Base-by-base conservation (phyloP, 1,140 invertebrate genomes). In the Temnothorax nylanderi region DNA sequence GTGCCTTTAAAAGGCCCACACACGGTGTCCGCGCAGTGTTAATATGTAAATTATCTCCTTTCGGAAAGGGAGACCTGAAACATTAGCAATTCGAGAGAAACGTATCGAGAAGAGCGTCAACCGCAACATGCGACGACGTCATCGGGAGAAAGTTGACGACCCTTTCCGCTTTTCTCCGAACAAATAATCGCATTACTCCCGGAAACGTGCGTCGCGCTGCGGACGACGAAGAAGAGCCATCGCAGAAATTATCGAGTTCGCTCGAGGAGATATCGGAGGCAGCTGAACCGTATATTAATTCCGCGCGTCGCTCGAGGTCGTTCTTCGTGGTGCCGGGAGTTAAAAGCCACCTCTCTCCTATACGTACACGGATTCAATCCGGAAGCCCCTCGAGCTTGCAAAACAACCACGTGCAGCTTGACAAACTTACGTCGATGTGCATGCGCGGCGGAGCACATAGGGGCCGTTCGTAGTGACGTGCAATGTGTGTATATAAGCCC, bases 331-430 rank as follows among this genome's bases (percentile, higher is more conserved):
- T 76, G 56, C 56, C 47, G 64, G 44, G 41, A 86, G 85, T 87
- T 87, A 87, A 87, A 87, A 87, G 85, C 85, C 54, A 4, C 18
- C 56, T 49, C 32, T 41, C 44, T 58, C 64, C 64, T 21, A n/a
- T 21, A n/a, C 65, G 67, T 86, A 71, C 51, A 82, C 47, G 44
- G 56, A 87, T 87, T 82, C 85, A 87, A 87, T 87, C 78, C 85
- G 26, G 67, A 82, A 82, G 47, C 65, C 85, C 85, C 78, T 74
- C 54, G 78, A 87, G 85, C 78, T 87, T 81, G 58, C 78, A 82
- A 87, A 87, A 87, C 67, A 87, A 81, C 78, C 67, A 87, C 34
- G 56, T 58, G 67, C 64, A 87, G 65, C 78, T 82, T 71, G 78
- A 62, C 77, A 44, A 87, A 82, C 85, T 87, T 82, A 81, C 76